These are phyloP conservation scores for Andrena trimmerana DNA, from an alignment of 2,888 invertebrate genomes.

Conservation along the genomic window DNA sequence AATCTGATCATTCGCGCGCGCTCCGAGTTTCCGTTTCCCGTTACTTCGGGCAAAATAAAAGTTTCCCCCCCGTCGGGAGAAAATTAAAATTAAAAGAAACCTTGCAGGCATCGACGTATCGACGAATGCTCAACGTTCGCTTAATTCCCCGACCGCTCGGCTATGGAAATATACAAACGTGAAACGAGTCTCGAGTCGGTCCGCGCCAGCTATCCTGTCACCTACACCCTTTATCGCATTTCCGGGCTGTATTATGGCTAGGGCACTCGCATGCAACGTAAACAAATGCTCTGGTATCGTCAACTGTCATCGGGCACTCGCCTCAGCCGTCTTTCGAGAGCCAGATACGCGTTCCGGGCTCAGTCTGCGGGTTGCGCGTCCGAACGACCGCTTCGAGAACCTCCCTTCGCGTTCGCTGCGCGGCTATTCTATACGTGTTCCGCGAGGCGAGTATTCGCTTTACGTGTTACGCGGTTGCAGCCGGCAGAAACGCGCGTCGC, in stretches of 20 bases:
- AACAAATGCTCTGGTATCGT: constrained; percentile 81
- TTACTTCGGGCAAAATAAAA: neutral
- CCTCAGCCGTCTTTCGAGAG: constrained; percentile 44
- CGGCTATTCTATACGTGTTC: too few relatives aligned
- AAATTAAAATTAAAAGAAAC: neutral
- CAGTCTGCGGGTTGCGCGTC: constrained; percentile 38
- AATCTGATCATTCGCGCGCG: neutral
- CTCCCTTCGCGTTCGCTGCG: neutral
- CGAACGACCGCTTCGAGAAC: constrained; percentile 36
- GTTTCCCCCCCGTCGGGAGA: neutral
- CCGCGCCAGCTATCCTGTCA: constrained; percentile 53
- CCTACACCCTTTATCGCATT: constrained; percentile 77
- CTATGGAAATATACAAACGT: neutral
- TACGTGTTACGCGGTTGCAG: neutral
- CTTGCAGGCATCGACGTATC: neutral
- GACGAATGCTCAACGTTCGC: neutral
- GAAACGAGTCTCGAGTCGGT: neutral
- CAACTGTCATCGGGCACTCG: constrained; percentile 75
- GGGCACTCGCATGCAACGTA: constrained; percentile 73
- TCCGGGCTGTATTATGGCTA: constrained; percentile 82
- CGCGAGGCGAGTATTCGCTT: neutral
- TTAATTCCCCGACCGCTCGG: neutral
- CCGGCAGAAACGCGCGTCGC: constrained; percentile 53
- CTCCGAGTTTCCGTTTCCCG: neutral
- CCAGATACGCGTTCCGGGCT: constrained; percentile 33